Conservation (phyloP, 2,797 vertebrate species). For the Euthynnus affinis region DNA sequence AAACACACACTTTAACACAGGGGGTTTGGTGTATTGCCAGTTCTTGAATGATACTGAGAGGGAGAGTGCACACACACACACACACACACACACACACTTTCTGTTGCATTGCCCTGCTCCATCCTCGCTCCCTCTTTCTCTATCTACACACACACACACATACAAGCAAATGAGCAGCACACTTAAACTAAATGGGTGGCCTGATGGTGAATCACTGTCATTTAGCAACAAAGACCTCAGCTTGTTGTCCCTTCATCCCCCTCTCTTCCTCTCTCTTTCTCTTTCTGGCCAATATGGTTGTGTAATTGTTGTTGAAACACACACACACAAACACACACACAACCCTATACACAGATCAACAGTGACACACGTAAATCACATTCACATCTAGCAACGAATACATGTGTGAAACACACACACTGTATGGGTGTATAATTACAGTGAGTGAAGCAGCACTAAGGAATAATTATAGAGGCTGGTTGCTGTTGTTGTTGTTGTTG, state of each 20-base stretch:
- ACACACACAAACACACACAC: constrained; percentile 17
- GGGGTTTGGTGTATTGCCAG: constrained; percentile 60
- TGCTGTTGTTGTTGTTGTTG: constrained; percentile 77
- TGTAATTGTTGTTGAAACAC: constrained; percentile 55
- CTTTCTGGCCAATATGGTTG: constrained; percentile 46
- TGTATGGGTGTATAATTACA: constrained; percentile 84
- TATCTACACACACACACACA: constrained; percentile 34
- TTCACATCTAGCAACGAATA: constrained; percentile 16
- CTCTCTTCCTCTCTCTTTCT: constrained; percentile 41
- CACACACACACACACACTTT: constrained; percentile 44
- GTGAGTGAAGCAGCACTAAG: constrained; percentile 82
- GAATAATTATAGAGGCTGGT: constrained; percentile 85
- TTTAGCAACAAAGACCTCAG: constrained; percentile 81
- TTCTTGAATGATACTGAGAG: constrained; percentile 46
- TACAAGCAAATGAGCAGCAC: constrained; percentile 59
- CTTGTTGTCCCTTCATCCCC: constrained; percentile 72
- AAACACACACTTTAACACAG: constrained; percentile 35
- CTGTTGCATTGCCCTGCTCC: constrained; percentile 39
- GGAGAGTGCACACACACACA: constrained; percentile 7
- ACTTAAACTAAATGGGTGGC: constrained; percentile 76
- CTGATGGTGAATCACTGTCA: constrained; percentile 79
- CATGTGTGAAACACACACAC: constrained; percentile 35
- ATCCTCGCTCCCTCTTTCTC: constrained; percentile 41
- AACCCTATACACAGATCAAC: constrained; percentile 22
- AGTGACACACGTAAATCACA: constrained; percentile 11